Evolutionary conservation across 2,113 vertebrate genomes (phyloP).

Genomic region (Sphaerodactylus townsendi): DNA sequence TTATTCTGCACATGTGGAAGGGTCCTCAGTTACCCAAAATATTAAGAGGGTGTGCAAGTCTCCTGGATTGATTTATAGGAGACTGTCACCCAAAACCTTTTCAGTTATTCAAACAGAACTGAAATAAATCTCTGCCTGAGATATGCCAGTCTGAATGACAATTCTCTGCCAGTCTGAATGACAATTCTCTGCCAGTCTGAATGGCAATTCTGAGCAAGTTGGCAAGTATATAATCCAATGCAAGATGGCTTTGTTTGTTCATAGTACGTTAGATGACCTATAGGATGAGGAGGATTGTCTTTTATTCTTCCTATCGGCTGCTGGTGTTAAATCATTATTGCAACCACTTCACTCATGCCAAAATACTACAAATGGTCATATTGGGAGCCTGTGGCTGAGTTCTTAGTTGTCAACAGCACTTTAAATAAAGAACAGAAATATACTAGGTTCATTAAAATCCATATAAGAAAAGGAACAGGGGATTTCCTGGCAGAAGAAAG

Average conservation of each 20-base stretch:
- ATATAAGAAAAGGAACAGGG: constrained; percentile 62
- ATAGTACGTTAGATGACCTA: no score
- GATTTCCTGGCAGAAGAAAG: constrained; percentile 70
- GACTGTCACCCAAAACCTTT: no score
- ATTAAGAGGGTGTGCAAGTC: no score
- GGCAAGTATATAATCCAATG: not conserved
- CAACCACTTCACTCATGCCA: not conserved
- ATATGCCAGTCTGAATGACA: no score
- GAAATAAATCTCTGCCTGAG: no score
- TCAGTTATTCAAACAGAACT: no score
- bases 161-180: no score
- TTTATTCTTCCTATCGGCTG: not conserved
- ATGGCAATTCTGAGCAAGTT: no score
- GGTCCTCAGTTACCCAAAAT: no score
- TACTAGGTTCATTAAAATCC: constrained; percentile 62
- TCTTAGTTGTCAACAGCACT: not conserved
- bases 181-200: no score
- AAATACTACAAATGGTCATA: not conserved
- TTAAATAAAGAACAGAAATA: constrained; percentile 47
- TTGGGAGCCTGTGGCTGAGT: not conserved
- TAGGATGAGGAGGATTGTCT: not conserved
- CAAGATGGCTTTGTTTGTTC: not conserved
- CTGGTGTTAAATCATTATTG: not conserved
- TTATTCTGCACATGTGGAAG: no score
- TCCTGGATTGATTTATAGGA: no score